These are phyloP conservation scores for Panulirus ornatus DNA, from an alignment of 1,140 invertebrate species.

Conservation along the genomic window DNA sequence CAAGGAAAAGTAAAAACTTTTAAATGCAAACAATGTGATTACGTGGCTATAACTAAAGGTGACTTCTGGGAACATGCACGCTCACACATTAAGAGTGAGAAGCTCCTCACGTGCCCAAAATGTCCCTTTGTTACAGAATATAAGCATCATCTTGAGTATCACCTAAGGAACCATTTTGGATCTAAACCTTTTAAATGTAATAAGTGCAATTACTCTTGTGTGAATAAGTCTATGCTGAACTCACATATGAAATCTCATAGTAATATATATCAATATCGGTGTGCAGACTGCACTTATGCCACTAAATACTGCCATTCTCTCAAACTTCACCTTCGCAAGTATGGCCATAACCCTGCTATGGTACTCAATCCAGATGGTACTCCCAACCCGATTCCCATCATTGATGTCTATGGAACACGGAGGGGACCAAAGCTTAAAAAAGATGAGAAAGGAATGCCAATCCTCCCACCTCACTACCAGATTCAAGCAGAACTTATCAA, in stretches of 20 bases:
- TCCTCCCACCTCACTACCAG: constrained; percentile 78
- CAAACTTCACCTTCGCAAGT: constrained; percentile 96
- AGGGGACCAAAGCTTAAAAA: constrained; percentile 87
- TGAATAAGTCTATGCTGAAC: constrained; percentile 99
- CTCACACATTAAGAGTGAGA: constrained; percentile 94
- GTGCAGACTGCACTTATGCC: constrained; percentile 95
- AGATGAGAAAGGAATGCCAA: constrained; percentile 75
- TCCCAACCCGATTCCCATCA: constrained; percentile 90
- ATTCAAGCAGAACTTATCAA: constrained; percentile 78
- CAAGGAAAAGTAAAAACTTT: constrained; percentile 88
- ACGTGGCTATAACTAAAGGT: constrained; percentile 89
- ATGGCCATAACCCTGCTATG: constrained; percentile 90
- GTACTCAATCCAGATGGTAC: constrained; percentile 92
- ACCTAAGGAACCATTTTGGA: constrained; percentile 95
- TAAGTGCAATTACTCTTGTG: constrained; percentile 94
- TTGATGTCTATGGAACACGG: constrained; percentile 93
- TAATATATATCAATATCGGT: constrained; percentile 97
- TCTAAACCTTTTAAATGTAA: constrained; percentile 98
- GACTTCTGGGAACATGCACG: constrained; percentile 96
- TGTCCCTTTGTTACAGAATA: constrained; percentile 99
- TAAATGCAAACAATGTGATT: constrained; percentile 95
- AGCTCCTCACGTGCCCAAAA: constrained; percentile 91
- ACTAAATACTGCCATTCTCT: constrained; percentile 99
- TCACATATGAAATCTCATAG: constrained; percentile 99
- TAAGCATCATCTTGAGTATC: constrained; percentile 99